phyloP scores from a whole-genome alignment of 2,888 invertebrate species.

The Alloscopus bannaensis region DNA sequence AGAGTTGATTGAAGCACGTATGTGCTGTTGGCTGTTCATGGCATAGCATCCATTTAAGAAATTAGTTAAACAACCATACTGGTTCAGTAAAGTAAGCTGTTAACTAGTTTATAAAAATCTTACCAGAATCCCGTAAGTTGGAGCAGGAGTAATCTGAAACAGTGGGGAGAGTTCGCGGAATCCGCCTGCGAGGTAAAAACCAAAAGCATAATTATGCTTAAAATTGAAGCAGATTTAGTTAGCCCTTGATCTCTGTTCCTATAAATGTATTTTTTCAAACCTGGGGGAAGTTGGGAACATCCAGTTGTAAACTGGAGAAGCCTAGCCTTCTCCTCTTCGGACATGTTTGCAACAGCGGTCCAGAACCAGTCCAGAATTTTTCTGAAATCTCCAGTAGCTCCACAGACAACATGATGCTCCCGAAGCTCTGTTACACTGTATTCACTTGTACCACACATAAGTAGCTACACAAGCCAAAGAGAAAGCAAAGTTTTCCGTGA shows the following conservation, averaged over 20 bases:
- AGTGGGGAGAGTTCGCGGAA: conserved; percentile 92
- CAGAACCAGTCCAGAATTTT: conserved; percentile 93
- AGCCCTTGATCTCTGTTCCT: no score
- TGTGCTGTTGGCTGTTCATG: conserved; percentile 86
- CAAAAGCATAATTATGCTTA: background rate
- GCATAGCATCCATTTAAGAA: no score
- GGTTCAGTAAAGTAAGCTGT: no score
- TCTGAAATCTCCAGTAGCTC: conserved; percentile 84
- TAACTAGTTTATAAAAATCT: conserved; percentile 77
- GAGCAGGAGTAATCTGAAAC: conserved; percentile 93
- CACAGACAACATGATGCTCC: conserved; percentile 89
- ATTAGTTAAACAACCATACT: no score
- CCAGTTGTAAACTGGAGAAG: conserved; percentile 92
- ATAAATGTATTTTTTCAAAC: conserved; percentile 13
- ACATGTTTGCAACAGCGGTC: conserved; percentile 92
- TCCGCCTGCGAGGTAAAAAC: conserved; percentile 80
- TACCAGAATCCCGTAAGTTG: conserved; percentile 92
- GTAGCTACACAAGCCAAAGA: conserved; percentile 79
- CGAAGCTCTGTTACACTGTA: conserved; percentile 94
- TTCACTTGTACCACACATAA: conserved; percentile 95
- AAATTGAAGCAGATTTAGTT: background rate
- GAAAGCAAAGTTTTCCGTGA: conserved; percentile 49
- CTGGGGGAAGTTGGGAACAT: conserved; percentile 87
- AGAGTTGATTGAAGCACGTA: conserved; percentile 96
- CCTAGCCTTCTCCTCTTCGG: conserved; percentile 93